A percentile compares a stretch with the other conserved stretches of the same genome.
Conservation (phyloP, 92 coral and sea anemone genomes). For the Micromussa lordhowensis region DNA sequence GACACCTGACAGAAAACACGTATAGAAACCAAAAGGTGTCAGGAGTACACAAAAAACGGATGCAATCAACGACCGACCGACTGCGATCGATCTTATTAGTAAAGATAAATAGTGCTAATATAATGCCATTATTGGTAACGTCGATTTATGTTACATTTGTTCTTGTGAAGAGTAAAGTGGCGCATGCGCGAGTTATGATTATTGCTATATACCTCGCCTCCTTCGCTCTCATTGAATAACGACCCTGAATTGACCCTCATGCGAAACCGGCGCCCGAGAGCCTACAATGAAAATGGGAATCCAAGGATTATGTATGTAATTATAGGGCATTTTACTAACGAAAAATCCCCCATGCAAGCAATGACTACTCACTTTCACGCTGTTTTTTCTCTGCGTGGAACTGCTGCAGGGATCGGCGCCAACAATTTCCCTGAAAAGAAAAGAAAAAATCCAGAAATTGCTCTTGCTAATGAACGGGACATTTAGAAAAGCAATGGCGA, state of each 20-base stretch:
- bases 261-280: conserved; percentile 9
- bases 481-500: background rate
- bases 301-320: background rate
- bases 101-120: too few relatives aligned
- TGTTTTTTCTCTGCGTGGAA: conserved; percentile 5
- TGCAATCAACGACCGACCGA: background rate
- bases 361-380: conserved; percentile 5
- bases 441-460: background rate
- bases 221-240: conserved; percentile 4
- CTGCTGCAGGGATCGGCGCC: conserved; percentile 16
- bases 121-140: too few relatives aligned
- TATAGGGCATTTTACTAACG: background rate
- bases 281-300: conserved; percentile 1
- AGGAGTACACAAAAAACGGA: too few relatives aligned
- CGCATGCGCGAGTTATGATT: too few relatives aligned
- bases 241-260: conserved; percentile 21
- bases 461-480: background rate
- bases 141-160: too few relatives aligned
- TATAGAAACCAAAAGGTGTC: too few relatives aligned
- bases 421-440: background rate
- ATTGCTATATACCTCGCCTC: background rate
- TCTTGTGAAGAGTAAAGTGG: too few relatives aligned
- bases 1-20: background rate
- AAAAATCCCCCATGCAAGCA: conserved; percentile 4
- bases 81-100: too few relatives aligned